Percentiles rank a stretch among this genome's conserved stretches.
Evolutionary conservation across 2,797 vertebrate genomes (phyloP).

Genomic region (Periophthalmus magnuspinnatus): DNA sequence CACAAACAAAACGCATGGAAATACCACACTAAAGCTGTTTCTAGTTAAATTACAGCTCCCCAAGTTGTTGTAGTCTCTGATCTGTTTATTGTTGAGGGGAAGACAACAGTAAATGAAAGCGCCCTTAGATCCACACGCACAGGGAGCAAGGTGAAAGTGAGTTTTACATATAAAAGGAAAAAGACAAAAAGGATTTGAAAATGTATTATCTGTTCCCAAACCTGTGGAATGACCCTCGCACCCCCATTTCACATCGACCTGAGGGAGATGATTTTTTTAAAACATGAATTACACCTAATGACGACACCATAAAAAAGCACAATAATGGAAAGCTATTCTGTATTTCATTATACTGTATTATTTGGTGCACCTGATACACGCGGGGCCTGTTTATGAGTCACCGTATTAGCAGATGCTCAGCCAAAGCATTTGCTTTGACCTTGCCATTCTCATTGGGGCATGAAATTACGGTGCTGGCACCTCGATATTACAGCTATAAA

Average conservation of each 20-base stretch:
- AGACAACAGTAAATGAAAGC: constrained; percentile 73
- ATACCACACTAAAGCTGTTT: constrained; percentile 65
- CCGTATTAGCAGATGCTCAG: constrained; percentile 99
- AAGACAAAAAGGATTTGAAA: constrained; percentile 70
- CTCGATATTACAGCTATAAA: constrained; percentile 99
- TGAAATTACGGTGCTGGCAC: constrained; percentile 99
- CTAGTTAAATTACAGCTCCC: constrained; percentile 65
- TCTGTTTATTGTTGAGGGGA: constrained; percentile 68
- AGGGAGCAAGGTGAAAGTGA: constrained; percentile 71
- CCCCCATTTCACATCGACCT: constrained; percentile 95
- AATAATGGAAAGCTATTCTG: constrained; percentile 99
- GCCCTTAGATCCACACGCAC: constrained; percentile 74
- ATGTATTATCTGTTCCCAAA: constrained; percentile 84
- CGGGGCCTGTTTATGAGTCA: constrained; percentile 99
- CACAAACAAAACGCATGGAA: constrained; percentile 67
- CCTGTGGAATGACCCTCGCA: constrained; percentile 95
- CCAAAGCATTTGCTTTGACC: constrained; percentile 99
- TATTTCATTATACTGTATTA: constrained; percentile 99
- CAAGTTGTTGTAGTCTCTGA: constrained; percentile 71
- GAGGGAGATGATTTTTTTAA: constrained; percentile 93
- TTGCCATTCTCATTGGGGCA: constrained; percentile 99
- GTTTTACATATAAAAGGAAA: constrained; percentile 82
- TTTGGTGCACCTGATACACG: constrained; percentile 99
- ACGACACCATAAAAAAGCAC: constrained; percentile 99
- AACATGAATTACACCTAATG: constrained; percentile 99